phyloP scores from a whole-genome alignment of 2,113 vertebrate genomes.

The Plecotus auritus region DNA sequence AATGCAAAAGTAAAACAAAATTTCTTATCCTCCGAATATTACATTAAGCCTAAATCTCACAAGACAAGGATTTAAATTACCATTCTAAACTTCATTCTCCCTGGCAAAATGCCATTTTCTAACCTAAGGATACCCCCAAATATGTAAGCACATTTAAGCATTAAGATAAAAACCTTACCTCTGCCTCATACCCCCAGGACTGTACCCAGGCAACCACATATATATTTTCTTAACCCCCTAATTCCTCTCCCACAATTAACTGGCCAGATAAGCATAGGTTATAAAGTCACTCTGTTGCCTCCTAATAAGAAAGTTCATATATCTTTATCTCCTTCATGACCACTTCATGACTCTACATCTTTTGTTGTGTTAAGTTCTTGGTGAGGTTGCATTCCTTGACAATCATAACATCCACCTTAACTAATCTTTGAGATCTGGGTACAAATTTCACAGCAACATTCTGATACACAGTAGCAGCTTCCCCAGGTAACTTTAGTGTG shows the following conservation, averaged over 20 bases:
- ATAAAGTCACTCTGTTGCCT: neutral
- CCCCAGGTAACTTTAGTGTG: neutral
- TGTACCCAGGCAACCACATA: neutral
- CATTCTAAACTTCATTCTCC: neutral
- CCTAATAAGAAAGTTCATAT: neutral
- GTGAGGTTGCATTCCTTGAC: neutral
- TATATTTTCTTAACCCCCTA: neutral
- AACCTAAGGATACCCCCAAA: neutral
- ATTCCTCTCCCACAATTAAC: neutral
- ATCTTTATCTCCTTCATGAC: neutral
- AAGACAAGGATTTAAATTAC: neutral
- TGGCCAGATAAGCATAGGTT: neutral
- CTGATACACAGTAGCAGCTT: neutral
- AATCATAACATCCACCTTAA: neutral
- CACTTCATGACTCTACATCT: neutral
- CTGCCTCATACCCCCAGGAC: neutral
- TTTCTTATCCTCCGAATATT: neutral
- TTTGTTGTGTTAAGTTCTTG: neutral
- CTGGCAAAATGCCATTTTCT: neutral
- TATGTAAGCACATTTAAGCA: neutral
- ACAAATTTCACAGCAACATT: neutral
- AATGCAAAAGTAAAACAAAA: neutral
- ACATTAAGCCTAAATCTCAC: neutral
- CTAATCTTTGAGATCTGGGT: neutral
- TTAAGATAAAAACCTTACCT: neutral